Evolutionary conservation across 2,113 vertebrate species (phyloP).

Genomic region (Zingel zingel): DNA sequence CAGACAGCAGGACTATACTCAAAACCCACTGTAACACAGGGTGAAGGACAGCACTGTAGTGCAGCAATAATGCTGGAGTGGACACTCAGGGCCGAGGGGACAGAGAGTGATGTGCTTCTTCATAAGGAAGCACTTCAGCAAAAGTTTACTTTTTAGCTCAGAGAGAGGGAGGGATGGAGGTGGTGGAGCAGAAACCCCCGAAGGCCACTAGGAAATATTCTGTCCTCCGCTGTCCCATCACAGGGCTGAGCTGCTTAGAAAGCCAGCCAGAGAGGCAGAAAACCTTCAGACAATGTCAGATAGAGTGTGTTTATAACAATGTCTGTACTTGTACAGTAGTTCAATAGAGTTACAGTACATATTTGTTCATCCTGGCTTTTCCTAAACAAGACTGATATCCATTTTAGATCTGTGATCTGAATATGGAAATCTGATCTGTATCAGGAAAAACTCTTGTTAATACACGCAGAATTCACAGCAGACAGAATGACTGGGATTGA

Average conservation of each 20-base stretch:
- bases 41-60: slow-evolving; percentile 37
- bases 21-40: slow-evolving; percentile 1
- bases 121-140: slow-evolving; percentile 22
- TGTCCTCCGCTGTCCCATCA: slow-evolving; percentile 30
- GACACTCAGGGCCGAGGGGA: slow-evolving; percentile 21
- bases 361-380: background rate
- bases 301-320: slow-evolving; percentile 12
- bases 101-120: slow-evolving; percentile 34
- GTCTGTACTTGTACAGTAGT: background rate
- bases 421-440: background rate
- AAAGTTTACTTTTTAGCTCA: slow-evolving; percentile 52
- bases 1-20: background rate
- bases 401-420: background rate
- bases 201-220: slow-evolving; percentile 38
- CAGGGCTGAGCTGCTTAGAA: background rate
- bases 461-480: background rate
- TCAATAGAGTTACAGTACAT: background rate
- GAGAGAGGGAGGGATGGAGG: slow-evolving; percentile 20
- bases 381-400: background rate
- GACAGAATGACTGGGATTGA: background rate
- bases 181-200: slow-evolving; percentile 22
- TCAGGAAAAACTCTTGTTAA: background rate
- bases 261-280: slow-evolving; percentile 43
- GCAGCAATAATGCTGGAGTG: slow-evolving; percentile 32
- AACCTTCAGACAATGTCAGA: slow-evolving; percentile 42